Evolutionary conservation across 2,113 vertebrate genomes (phyloP), one percentile per base, ranked within the genome.

Genomic region (Podarcis raffonei): DNA sequence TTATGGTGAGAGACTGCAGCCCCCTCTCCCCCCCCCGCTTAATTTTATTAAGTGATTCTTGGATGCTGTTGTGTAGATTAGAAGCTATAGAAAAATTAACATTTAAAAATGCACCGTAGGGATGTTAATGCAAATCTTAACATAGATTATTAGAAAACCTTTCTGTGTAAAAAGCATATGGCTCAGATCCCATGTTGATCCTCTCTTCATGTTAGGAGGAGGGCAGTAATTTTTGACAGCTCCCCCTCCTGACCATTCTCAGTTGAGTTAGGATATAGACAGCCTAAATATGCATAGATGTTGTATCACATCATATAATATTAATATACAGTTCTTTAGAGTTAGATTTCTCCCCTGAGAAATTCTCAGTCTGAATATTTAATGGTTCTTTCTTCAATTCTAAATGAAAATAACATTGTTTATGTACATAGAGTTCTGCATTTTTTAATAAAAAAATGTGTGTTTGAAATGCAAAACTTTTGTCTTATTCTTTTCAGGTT

Each of bases 1-100:
- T 98, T 81, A 93, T 98, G 98, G 99, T 99, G 95, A 98, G 97
- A 98, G 97, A 89, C 30, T 65, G 0, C 48, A 18, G 9, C 13
- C 76, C 65, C 23, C 75, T 62, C 27, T 16, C 32, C 16, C 37
- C 39, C 4, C 62, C 48, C 22, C 11, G 8, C 20, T 35, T 53
- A 39, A 68, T 65, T 16, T 76, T 89, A 59, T 62, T 53, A 6
- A 59, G 35, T 22, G 91, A 82, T 59, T 32, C 90, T 48, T 87
- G 20, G n/a, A 13, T 4, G 87, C 37, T 25, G 2, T 7, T 32
- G n/a, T 72, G 0, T 83, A 6, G 35, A 23, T 71, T 76, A 35
- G 87, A 85, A 88, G 8, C 8, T 90, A 22, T 62, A 75, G 68
- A 66, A 53, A n/a, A 6, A 74, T 0, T 87, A 6, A 23, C 16